These are phyloP conservation scores for Oophaga pumilio DNA, from an alignment of 2,113 vertebrate genomes.

Conservation along the genomic window DNA sequence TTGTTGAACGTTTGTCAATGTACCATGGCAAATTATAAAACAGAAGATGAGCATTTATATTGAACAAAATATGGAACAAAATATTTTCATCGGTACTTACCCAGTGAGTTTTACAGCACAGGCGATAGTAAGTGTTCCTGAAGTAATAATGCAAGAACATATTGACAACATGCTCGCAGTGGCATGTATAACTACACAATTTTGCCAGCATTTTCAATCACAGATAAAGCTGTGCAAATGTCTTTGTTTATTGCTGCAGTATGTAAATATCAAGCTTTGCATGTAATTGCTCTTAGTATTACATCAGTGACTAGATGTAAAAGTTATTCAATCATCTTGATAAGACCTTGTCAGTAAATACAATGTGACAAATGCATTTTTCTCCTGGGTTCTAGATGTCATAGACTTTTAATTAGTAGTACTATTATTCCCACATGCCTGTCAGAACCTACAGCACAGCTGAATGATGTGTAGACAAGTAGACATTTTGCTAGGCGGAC, in stretches of 20 bases:
- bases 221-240: not conserved
- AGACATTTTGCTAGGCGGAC: slow-evolving; percentile 9
- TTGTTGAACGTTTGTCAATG: not conserved
- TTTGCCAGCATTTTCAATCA: not conserved
- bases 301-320: not conserved
- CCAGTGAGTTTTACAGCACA: not conserved
- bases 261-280: not conserved
- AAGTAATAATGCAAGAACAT: not conserved
- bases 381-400: slow-evolving; percentile 36
- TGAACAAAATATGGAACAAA: not conserved
- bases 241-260: not conserved
- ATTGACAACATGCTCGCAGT: not conserved
- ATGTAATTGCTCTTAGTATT: not conserved
- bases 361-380: slow-evolving; percentile 11
- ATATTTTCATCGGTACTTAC: too few relatives aligned
- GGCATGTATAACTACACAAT: not conserved
- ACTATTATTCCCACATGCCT: slow-evolving; percentile 12
- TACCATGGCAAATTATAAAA: not conserved
- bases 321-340: slow-evolving; percentile 8
- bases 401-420: slow-evolving; percentile 37
- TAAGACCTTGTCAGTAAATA: slow-evolving; percentile 27
- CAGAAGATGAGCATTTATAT: not conserved
- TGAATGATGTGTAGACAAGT: slow-evolving; percentile 15
- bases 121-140: not conserved
- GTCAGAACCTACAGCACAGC: not conserved